These are phyloP conservation scores for Rhagoletis zephyria DNA, from an alignment of 1,140 invertebrate species.

Conservation along the genomic window DNA sequence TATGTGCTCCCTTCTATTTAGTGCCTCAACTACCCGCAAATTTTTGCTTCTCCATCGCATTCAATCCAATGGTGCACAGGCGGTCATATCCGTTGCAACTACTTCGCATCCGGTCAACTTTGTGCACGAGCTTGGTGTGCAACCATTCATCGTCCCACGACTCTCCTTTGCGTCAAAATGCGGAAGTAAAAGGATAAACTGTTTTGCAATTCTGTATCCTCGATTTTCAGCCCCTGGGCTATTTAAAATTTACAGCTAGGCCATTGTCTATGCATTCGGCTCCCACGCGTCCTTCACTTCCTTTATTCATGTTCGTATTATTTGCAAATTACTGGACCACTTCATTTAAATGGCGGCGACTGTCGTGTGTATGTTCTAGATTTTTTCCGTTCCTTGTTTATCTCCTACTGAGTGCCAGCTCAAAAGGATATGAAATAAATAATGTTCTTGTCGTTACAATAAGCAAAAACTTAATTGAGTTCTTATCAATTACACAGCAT, in stretches of 20 bases:
- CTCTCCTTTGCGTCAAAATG: neutral
- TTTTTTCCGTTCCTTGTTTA: neutral
- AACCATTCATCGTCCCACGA: neutral
- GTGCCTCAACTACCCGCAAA: no score
- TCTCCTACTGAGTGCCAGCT: neutral
- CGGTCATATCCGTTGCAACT: neutral
- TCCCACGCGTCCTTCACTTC: neutral
- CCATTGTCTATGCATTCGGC: constrained; percentile 15
- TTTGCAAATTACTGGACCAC: neutral
- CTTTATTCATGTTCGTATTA: neutral
- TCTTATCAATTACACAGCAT: constrained; percentile 35
- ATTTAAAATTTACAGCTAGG: neutral
- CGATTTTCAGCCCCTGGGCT: constrained; percentile 3
- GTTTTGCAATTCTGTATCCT: constrained; percentile 15
- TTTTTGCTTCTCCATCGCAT: no score
- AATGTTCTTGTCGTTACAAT: constrained; percentile 3
- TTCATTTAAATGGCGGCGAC: neutral
- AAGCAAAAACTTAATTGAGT: constrained; percentile 33
- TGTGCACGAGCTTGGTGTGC: neutral
- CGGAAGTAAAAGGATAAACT: constrained; percentile 36
- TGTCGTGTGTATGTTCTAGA: neutral
- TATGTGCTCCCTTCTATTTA: neutral
- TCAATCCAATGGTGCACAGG: neutral
- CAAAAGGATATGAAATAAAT: constrained; percentile 20
- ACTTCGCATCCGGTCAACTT: no score